Percentiles rank a stretch among this genome's conserved stretches.
phyloP scores from a whole-genome alignment of 2,113 vertebrate genomes.

The Candoia aspera region DNA sequence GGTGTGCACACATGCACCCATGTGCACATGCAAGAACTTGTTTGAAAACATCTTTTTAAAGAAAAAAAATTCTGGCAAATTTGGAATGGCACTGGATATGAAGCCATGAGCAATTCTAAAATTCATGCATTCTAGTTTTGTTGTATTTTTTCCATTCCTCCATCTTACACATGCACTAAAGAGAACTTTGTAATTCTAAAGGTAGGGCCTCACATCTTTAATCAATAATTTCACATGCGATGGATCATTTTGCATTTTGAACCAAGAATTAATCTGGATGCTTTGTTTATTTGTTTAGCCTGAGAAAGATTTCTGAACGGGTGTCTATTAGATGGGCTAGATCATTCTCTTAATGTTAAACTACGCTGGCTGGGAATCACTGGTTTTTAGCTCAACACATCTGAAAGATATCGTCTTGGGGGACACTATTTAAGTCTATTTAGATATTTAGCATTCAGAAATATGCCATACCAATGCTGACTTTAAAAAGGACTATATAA shows the following conservation, averaged over 20 bases:
- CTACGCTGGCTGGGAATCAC: neutral
- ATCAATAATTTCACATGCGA: neutral
- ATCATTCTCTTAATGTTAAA: neutral
- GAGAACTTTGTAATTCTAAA: neutral
- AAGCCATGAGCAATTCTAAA: too few species aligned
- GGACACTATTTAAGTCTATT: neutral
- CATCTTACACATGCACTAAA: neutral
- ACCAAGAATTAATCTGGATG: constrained; percentile 4
- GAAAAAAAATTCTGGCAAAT: too few species aligned
- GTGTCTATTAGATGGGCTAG: neutral
- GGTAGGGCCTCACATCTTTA: neutral
- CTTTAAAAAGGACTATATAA: neutral
- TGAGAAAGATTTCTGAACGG: neutral
- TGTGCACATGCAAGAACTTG: neutral
- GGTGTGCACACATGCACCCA: neutral
- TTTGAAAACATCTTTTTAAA: neutral
- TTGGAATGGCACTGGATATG: too few species aligned
- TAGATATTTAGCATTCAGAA: constrained; percentile 9
- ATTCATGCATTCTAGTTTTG: neutral
- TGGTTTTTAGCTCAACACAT: neutral
- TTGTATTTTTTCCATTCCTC: neutral
- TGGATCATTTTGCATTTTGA: constrained; percentile 34
- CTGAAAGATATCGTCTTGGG: neutral
- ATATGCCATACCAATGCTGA: neutral
- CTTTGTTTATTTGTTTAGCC: neutral